Evolutionary conservation across 23 tunicate genomes (phyloP).

Genomic region (Trididemnum miniatum): DNA sequence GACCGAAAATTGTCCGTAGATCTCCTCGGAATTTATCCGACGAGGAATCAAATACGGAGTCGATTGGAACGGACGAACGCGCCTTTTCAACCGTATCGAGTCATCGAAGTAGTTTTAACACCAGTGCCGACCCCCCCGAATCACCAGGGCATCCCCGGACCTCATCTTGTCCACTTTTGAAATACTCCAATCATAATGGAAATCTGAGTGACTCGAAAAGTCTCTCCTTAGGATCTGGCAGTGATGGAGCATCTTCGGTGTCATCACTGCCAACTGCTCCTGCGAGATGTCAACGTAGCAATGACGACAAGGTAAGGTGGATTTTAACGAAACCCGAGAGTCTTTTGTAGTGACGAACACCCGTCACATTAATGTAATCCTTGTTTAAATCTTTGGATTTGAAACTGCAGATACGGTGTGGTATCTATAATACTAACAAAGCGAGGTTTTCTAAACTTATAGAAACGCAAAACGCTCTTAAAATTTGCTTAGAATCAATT

Average conservation of each 20-base stretch:
- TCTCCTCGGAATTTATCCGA: conserved; percentile 35
- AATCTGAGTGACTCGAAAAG: not conserved
- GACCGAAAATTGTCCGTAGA: not conserved
- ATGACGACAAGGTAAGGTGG: no score
- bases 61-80: conserved; percentile 67
- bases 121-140: not conserved
- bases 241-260: conserved; percentile 39
- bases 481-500: no score
- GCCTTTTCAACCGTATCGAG: conserved; percentile 63
- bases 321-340: no score
- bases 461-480: no score
- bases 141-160: not conserved
- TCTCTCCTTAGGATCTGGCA: conserved; percentile 35
- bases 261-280: conserved; percentile 41
- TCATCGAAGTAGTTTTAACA: conserved; percentile 28
- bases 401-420: no score
- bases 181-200: not conserved
- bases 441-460: no score
- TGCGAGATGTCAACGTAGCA: no score
- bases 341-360: no score
- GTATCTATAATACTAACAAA: no score
- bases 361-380: no score
- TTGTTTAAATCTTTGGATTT: no score
- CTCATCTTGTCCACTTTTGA: conserved; percentile 13
- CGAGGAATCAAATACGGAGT: conserved; percentile 87